Base-by-base conservation (phyloP, 2,797 vertebrate genomes). In the Ficedula albicollis region DNA sequence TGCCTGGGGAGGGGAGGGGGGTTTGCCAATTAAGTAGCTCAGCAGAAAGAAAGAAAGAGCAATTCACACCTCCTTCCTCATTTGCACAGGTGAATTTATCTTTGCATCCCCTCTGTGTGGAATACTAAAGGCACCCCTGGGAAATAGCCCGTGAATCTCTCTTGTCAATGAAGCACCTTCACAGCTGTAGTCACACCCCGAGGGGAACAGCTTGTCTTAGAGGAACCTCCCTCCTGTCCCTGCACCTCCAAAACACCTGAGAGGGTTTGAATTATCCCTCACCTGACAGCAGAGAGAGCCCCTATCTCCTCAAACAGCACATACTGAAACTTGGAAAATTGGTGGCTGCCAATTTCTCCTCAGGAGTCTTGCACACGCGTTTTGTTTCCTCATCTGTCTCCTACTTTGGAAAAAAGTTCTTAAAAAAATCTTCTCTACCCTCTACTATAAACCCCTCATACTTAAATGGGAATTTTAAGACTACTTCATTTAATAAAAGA, bases 131-230 rank as follows among this genome's bases (percentile, higher is more conserved):
- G 13, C 22, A 59, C 1, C 20, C 41, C 27, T 26, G 38, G 30
- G 38, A 86, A 86, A 74, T 13, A 34, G 4, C 21, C 41, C 3
- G 1, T 15, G 22, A 67, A 66, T 73, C 32, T 60, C 46, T 55
- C 22, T 18, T 20, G 26, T 10, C 18, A 29, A 11, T 10, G 17
- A 44, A 84, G 11, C 5, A 36, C 11, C 18, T 43, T 86, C 6
- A 38, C 11, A 63, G 74, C 10, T 5, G 1, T 19, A 32, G 30
- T 30, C 27, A 2, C 2, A 7, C 11, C 13, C 16, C 6, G 16
- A 22, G 8, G 5, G 15, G 38, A 49, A 23, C 23, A 62, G 17
- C 6, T 73, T 46, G 38, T 43, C 17, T n/a, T 22, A 32, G 46
- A 83, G 25, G 12, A 85, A 51, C 14, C 11, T 56, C 29, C 10